Evolutionary conservation across 1,140 invertebrate genomes (phyloP).

Genomic region (Saxidomus purpurata): DNA sequence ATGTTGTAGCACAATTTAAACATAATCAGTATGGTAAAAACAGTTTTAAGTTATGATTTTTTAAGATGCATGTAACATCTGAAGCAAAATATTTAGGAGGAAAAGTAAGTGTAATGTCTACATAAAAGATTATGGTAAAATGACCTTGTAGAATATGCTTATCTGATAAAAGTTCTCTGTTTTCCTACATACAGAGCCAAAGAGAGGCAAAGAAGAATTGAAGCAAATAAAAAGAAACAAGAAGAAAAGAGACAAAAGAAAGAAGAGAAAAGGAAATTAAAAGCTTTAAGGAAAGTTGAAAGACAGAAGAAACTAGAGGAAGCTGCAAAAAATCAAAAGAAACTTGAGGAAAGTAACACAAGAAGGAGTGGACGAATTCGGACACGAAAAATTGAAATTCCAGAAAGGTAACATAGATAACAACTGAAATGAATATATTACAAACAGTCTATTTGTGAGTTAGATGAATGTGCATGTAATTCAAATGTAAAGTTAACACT

Average conservation of each 20-base stretch:
- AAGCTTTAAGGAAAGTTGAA: conserved; percentile 48
- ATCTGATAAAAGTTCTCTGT: no score
- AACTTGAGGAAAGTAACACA: conserved; percentile 18
- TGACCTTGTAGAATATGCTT: no score
- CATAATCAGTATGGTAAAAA: no score
- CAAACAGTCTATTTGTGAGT: background rate
- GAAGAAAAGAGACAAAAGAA: conserved; percentile 47
- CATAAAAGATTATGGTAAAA: no score
- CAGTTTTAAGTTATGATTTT: no score
- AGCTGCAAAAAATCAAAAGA: conserved; percentile 44
- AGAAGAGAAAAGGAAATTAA: conserved; percentile 77
- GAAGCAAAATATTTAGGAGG: no score
- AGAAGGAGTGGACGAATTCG: conserved; percentile 49
- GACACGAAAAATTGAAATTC: conserved; percentile 85
- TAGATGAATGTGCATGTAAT: no score
- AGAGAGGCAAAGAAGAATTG: conserved; percentile 46
- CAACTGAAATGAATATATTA: conserved; percentile 32
- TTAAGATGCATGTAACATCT: no score
- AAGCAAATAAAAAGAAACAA: conserved; percentile 59
- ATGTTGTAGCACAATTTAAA: no score
- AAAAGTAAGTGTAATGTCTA: no score
- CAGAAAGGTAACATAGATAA: conserved; percentile 87
- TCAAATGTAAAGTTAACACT: no score
- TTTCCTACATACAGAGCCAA: conserved; percentile 5
- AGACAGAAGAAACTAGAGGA: conserved; percentile 76